Evolutionary conservation across 2,113 vertebrate genomes (phyloP).

Genomic region (Antennarius striatus): DNA sequence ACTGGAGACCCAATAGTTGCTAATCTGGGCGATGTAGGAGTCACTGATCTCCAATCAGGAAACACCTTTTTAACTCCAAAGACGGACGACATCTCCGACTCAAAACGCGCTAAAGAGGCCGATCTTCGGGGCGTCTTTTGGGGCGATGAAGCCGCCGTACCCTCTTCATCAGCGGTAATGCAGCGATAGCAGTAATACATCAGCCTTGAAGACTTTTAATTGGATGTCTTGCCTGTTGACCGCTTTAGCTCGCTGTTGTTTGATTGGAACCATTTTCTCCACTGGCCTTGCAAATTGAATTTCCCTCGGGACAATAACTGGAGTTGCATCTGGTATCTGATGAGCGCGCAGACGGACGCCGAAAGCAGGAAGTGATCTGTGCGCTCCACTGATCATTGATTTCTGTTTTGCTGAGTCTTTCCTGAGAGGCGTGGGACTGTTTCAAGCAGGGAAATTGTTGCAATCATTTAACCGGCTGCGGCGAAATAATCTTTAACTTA

Average conservation of each 20-base stretch:
- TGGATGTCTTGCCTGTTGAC: not conserved
- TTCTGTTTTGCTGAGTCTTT: constrained; percentile 36
- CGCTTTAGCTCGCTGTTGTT: not conserved
- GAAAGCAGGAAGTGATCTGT: constrained; percentile 38
- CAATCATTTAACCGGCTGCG: constrained; percentile 8
- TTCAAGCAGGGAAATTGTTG: constrained; percentile 16
- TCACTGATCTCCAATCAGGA: too few species aligned
- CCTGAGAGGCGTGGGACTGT: constrained; percentile 12
- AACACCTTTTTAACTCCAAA: too few species aligned
- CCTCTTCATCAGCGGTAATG: not conserved
- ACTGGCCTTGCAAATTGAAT: constrained; percentile 43
- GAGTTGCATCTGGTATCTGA: constrained; percentile 29
- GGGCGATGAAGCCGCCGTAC: not conserved
- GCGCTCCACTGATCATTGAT: constrained; percentile 50
- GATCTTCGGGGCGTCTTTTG: not conserved
- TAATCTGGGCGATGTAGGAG: too few species aligned
- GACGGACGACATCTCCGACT: not conserved
- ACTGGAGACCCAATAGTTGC: too few species aligned
- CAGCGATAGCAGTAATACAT: not conserved
- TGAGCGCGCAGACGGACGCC: constrained; percentile 22
- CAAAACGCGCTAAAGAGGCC: not conserved
- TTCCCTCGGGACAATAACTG: constrained; percentile 42
- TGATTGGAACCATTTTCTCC: constrained; percentile 33
- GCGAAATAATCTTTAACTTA: constrained; percentile 35
- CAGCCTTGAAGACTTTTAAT: constrained; percentile 7